A percentile compares a stretch with the other conserved stretches of the same genome.
These are phyloP conservation scores for Limnephilus rhombicus DNA, from an alignment of 2,888 invertebrate species.

Conservation along the genomic window DNA sequence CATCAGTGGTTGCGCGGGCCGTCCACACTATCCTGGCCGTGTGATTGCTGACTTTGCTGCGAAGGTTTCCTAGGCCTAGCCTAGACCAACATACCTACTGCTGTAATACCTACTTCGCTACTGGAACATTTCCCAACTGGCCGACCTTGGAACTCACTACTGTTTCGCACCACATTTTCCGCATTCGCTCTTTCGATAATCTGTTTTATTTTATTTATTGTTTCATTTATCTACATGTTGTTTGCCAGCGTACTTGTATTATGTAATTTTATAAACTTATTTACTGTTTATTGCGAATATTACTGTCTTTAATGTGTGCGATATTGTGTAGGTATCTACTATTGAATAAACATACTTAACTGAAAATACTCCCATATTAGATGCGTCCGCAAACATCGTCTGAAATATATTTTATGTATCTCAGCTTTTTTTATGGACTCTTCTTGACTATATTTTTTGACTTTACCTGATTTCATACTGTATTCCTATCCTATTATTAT, in stretches of 20 bases:
- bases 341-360: slow-evolving; percentile 20
- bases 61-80: slow-evolving; percentile 33
- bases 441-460: slow-evolving; percentile 8
- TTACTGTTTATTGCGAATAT: slow-evolving; percentile 31
- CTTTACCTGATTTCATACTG: slow-evolving; percentile 4
- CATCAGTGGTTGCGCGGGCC: slow-evolving; percentile 43
- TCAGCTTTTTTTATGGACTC: slow-evolving; percentile 38
- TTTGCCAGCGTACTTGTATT: slow-evolving; percentile 33
- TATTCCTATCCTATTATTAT: background rate
- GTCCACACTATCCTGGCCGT: slow-evolving; percentile 28
- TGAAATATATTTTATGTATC: slow-evolving; percentile 18
- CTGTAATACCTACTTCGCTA: background rate
- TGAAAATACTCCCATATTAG: slow-evolving; percentile 11
- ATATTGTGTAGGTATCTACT: background rate
- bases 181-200: slow-evolving; percentile 36
- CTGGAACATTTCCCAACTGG: slow-evolving; percentile 37
- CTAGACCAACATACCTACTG: background rate
- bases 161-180: slow-evolving; percentile 37
- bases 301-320: slow-evolving; percentile 12
- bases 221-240: background rate
- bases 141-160: slow-evolving; percentile 48
- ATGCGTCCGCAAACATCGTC: slow-evolving; percentile 42
- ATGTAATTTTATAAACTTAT: slow-evolving; percentile 23
- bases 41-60: slow-evolving; percentile 55
- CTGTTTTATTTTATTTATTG: slow-evolving; percentile 33